Evolutionary conservation across 1,140 invertebrate species (phyloP), one percentile per base, ranked within the genome.

Genomic region (Olivierus martensii): DNA sequence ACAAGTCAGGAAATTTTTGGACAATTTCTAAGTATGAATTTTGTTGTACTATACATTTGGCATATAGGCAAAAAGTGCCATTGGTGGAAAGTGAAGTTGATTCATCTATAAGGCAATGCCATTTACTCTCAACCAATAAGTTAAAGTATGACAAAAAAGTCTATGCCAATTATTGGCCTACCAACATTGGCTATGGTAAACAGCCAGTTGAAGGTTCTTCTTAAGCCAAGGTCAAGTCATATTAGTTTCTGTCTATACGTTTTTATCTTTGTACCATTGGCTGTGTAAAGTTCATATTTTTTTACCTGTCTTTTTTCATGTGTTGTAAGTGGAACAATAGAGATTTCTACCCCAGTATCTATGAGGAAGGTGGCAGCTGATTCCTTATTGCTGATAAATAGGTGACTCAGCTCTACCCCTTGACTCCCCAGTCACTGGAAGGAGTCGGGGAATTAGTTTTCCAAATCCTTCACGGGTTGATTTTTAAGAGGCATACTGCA

Each of bases 221-320:
- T 3, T 28, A 28, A 28, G 3, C 22, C 22, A 28, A 28, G 22
- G 22, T 28, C 22, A 3, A 28, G 22, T 3, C 7, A 3, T 7
- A 28, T 3, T 28, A 28, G 7, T 7, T 28, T 28, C 7, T 7
- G 22, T 3, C 22, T 7, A 28, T 28, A 28, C 39, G 18, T 28
- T 49, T 56, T 49, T 3, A 56, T 57, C n/a, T 9, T 22, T 7
- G 52, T 50, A 17, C 18, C 15, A 34, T 56, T 56, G n/a, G 55
- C 55, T 3, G 55, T 53, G 14, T 6, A 54, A 12, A 56, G 41
- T 42, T 56, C 7, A 5, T 17, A 10, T n/a, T 42, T 45, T 5
- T 14, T 18, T 3, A 5, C 17, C 2, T 3, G 2, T 5, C 43
- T 9, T 45, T 38, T 49, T 38, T 38, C 46, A 37, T 37, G 21